These are phyloP conservation scores for Globia sparganii DNA, from an alignment of 2,888 invertebrate species.

Conservation along the genomic window DNA sequence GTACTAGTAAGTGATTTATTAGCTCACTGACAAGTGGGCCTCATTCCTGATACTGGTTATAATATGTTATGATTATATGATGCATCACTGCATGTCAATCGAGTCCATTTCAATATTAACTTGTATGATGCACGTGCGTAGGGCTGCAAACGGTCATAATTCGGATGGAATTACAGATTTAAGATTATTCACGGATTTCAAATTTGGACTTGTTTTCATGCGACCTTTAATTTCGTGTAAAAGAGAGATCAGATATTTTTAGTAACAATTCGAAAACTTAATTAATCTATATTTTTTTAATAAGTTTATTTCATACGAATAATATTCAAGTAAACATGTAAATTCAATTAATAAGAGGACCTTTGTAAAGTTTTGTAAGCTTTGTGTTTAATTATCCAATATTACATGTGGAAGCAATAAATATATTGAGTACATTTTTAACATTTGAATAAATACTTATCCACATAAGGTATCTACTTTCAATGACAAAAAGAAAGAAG, in stretches of 20 bases:
- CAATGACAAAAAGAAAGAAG: background rate
- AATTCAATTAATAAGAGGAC: background rate
- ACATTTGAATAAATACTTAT: background rate
- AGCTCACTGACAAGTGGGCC: background rate
- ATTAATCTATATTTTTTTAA: background rate
- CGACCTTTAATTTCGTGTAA: too few species aligned
- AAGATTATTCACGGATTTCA: background rate
- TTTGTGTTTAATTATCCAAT: background rate
- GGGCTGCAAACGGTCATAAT: constrained; percentile 1
- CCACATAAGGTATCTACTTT: background rate
- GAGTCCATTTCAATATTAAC: constrained; percentile 28
- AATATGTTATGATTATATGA: background rate
- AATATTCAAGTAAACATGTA: background rate
- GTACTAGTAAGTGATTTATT: constrained; percentile 13
- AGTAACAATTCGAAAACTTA: background rate
- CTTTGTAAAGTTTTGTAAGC: background rate
- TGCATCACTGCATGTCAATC: background rate
- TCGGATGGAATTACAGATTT: background rate
- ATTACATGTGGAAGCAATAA: too few species aligned
- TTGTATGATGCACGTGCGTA: background rate
- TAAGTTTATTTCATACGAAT: background rate
- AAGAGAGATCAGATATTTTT: background rate
- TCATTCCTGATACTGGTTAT: constrained; percentile 2
- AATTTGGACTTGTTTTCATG: background rate
- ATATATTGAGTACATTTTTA: too few species aligned